These are phyloP conservation scores for Brenthis hecate DNA, from an alignment of 2,888 invertebrate species.

Conservation along the genomic window DNA sequence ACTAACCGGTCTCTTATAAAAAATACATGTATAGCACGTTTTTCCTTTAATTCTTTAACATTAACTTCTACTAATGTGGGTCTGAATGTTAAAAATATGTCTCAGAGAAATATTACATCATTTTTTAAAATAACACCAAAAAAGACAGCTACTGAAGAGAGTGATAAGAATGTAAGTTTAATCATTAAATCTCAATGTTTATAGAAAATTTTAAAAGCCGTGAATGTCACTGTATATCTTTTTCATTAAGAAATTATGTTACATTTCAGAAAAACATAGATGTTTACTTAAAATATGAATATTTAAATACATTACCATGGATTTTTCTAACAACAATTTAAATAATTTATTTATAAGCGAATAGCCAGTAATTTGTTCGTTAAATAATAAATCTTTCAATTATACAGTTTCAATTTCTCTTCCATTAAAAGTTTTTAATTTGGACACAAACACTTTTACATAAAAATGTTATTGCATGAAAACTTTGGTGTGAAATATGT, in stretches of 20 bases:
- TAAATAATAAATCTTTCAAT: too few species aligned
- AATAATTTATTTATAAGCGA: too few species aligned
- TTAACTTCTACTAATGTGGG: conserved; percentile 26
- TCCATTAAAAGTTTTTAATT: too few species aligned
- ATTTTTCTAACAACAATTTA: too few species aligned
- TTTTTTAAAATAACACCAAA: conserved; percentile 71
- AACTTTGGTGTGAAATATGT: too few species aligned
- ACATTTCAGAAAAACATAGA: too few species aligned
- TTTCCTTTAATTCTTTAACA: neutral
- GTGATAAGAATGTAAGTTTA: conserved; percentile 28
- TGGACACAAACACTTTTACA: too few species aligned
- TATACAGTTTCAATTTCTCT: too few species aligned
- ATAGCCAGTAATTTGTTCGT: too few species aligned
- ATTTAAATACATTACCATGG: too few species aligned
- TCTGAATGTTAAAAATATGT: conserved; percentile 54
- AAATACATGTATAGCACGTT: neutral
- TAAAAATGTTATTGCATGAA: too few species aligned
- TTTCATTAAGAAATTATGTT: neutral
- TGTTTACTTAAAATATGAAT: too few species aligned
- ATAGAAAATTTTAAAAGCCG: neutral
- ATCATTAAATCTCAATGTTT: neutral
- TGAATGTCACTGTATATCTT: neutral
- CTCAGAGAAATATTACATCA: conserved; percentile 74
- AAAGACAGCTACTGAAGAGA: conserved; percentile 45
- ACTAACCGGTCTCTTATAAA: neutral